A percentile compares a stretch with the other conserved stretches of the same genome.
Evolutionary conservation across 1,140 invertebrate genomes (phyloP).

Genomic region (Trachelipus rathkii): DNA sequence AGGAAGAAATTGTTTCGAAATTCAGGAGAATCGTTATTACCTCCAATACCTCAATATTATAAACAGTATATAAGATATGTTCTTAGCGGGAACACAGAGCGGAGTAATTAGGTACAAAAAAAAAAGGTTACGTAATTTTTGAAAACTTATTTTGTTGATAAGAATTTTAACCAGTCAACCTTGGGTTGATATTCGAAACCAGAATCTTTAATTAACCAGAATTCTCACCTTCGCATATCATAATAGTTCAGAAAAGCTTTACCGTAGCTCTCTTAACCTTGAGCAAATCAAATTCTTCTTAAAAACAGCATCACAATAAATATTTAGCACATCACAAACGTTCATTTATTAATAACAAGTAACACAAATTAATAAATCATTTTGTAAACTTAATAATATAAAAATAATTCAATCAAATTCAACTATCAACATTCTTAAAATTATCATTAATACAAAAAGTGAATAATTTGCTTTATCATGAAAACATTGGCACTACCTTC

Average conservation of each 20-base stretch:
- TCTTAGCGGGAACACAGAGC: too few species aligned
- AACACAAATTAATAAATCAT: not conserved
- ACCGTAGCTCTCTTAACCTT: not conserved
- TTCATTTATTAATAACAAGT: not conserved
- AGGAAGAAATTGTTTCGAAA: too few species aligned
- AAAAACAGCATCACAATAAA: not conserved
- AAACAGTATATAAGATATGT: too few species aligned
- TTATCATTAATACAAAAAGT: not conserved
- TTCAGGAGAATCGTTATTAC: too few species aligned
- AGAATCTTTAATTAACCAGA: too few species aligned
- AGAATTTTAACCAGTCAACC: too few species aligned
- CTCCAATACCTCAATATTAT: too few species aligned
- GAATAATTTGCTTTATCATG: not conserved
- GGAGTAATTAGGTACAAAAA: too few species aligned
- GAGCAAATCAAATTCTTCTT: not conserved
- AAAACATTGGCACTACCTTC: not conserved
- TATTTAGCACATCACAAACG: too few species aligned
- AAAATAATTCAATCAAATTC: not conserved
- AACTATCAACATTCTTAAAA: not conserved
- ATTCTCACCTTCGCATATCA: not conserved
- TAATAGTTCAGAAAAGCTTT: not conserved
- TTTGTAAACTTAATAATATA: not conserved
- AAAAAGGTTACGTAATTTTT: too few species aligned
- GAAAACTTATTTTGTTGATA: too few species aligned
- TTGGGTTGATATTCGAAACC: too few species aligned